Percentiles rank a stretch among this genome's conserved stretches.
These are phyloP conservation scores for Drosophila subobscura DNA, from an alignment of 1,140 invertebrate species.

Conservation along the genomic window DNA sequence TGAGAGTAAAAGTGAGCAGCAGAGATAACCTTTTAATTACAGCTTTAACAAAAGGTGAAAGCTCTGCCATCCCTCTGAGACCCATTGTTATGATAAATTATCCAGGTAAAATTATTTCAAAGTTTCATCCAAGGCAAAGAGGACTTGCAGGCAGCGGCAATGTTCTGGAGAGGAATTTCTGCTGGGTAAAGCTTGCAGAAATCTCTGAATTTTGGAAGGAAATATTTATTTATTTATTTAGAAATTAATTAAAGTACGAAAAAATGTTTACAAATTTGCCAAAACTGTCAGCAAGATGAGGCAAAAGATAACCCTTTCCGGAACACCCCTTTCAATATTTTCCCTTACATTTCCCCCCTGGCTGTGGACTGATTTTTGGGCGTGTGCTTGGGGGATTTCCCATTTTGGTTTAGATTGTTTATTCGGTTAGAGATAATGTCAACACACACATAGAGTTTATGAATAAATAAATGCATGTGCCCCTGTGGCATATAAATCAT, in stretches of 20 bases:
- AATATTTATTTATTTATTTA: too few species aligned
- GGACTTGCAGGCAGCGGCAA: background rate
- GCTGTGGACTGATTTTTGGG: background rate
- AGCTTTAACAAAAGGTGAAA: conserved; percentile 9
- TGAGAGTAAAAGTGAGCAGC: too few species aligned
- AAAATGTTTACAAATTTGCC: too few species aligned
- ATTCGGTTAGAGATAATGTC: conserved; percentile 61
- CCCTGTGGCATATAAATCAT: conserved; percentile 12
- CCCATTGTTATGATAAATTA: conserved; percentile 43
- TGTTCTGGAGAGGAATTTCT: too few species aligned
- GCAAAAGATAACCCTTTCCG: too few species aligned
- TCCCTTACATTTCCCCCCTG: background rate
- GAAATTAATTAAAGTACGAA: too few species aligned
- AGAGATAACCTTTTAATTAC: conserved; percentile 47
- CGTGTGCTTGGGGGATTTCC: conserved; percentile 1
- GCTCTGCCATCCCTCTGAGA: conserved; percentile 2
- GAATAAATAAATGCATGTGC: conserved; percentile 23
- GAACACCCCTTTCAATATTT: too few species aligned
- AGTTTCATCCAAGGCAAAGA: background rate
- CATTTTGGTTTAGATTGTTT: background rate
- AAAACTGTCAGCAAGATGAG: too few species aligned
- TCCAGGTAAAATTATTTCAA: conserved; percentile 20
- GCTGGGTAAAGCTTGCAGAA: too few species aligned
- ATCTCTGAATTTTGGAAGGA: too few species aligned
- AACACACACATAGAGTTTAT: conserved; percentile 23